Evolutionary conservation across 2,113 vertebrate genomes (phyloP), one percentile per base, ranked within the genome.

Genomic region (Bagarius yarrelli): DNA sequence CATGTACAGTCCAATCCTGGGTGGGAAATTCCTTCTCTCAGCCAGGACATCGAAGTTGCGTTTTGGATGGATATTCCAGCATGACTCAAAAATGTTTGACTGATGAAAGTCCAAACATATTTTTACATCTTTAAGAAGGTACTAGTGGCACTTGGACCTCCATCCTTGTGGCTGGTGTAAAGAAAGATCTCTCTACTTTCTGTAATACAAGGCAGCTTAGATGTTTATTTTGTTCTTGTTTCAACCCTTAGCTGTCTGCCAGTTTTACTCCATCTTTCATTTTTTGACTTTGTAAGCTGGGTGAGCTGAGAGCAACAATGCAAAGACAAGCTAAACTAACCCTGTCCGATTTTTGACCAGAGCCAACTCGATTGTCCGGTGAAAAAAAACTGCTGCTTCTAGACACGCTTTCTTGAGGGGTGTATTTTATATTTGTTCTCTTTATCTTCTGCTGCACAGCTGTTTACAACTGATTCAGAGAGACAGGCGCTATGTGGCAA

Each of bases 381-480:
- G 70, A 19, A 34, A 23, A 34, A 23, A n/a, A 8, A 76, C n/a
- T 21, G 64, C 19, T 6, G 57, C 34, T 79, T 60, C 61, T 21
- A 32, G 59, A 74, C 56, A 27, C 1, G 27, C 11, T 55, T 73
- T 34, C 40, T 34, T 36, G 32, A 34, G 16, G n/a, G 3, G 32
- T 34, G 18, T 61, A 52, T 25, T 47, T 59, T 16, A 32, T 55
- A 53, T 76, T 30, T 66, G 15, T 13, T 59, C 32, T 81, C 23
- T n/a, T 53, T 50, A 74, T n/a, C 80, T 72, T 44, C 70, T 78
- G 63, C 63, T 66, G 25, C 76, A 73, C 85, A 86, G 72, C 82
- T 84, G 76, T 76, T 52, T 52, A 19, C 36, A 79, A 66, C 76
- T 84, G 83, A 84, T 84, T 79, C 77, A 30, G 47, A 53, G 67